Evolutionary conservation across 2,797 vertebrate species (phyloP), one percentile per base, ranked within the genome.

Genomic region (Phrynocephalus vlangalii): DNA sequence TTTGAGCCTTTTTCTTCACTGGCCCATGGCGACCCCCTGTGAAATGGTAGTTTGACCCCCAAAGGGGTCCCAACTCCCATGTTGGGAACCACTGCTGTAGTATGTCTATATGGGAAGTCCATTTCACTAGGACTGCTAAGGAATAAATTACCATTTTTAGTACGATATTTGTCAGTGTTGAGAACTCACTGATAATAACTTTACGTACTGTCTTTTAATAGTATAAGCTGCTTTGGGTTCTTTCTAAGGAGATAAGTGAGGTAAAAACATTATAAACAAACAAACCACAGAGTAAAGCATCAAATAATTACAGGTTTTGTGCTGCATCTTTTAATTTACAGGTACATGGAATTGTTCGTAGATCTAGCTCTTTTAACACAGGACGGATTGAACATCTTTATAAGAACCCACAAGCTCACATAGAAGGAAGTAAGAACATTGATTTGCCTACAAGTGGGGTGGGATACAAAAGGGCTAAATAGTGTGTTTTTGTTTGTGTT

Each of bases 301-400:
- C 22, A 6, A 82, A 56, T 8, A 38, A 28, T n/a, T 71, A 44
- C 68, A 50, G 9, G 38, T 22, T 38, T 26, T 56, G 48, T 38
- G n/a, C 44, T 83, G 16, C 33, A 22, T 44, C 91, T 90, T 85
- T 90, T 85, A n/a, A 79, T 92, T 87, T 86, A 48, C 90, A 99
- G 99, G 98, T 99, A 86, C 99, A 99, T 26, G 99, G 99, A 67
- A 97, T 99, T 2, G 92, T 99, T 85, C 98, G 99, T 24, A 97
- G 98, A 66, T 99, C 99, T 88, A 99, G 99, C 93, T 99, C 99
- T 83, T 99, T 99, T 95, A 99, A 99, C 95, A 99, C 99, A 0
- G 99, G 99, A 50, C 97, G 99, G 82, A 99, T 99, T 78, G 98
- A 99, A 81, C 99, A 99, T 92, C 98, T 99, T 44, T 99, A 99